Conservation (phyloP, 2,888 invertebrate species). For the Cheilosia urbana region DNA sequence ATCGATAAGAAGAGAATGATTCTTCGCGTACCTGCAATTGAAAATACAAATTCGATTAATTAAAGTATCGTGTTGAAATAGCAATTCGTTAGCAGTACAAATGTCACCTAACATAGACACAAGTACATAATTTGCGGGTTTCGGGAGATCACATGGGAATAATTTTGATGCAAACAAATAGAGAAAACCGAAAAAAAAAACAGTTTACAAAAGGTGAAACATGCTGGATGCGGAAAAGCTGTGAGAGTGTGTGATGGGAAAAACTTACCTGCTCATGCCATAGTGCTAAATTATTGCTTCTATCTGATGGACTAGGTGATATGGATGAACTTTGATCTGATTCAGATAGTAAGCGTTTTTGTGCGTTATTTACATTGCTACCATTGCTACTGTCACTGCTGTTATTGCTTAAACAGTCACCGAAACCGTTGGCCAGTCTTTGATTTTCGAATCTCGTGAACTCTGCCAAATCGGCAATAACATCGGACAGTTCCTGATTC, state of each 20-base stretch:
- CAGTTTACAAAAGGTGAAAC: constrained; percentile 38
- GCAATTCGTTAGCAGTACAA: background rate
- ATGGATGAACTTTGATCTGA: constrained; percentile 78
- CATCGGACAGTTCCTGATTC: constrained; percentile 76
- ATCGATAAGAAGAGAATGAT: constrained; percentile 88
- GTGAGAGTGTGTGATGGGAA: constrained; percentile 24
- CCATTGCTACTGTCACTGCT: constrained; percentile 74
- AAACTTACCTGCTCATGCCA: constrained; percentile 78
- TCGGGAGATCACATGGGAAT: constrained; percentile 21
- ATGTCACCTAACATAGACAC: constrained; percentile 7
- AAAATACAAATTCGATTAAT: background rate
- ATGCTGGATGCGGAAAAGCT: constrained; percentile 45
- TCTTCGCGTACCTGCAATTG: constrained; percentile 86
- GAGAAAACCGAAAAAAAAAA: constrained; percentile 19
- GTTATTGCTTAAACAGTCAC: constrained; percentile 69
- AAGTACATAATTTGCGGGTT: constrained; percentile 19
- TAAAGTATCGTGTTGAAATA: background rate
- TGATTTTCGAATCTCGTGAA: constrained; percentile 76
- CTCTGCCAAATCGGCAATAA: constrained; percentile 77
- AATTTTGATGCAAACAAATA: constrained; percentile 56
- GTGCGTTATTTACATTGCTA: constrained; percentile 76
- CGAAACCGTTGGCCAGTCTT: constrained; percentile 54
- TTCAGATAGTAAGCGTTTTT: constrained; percentile 76
- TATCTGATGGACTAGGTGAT: constrained; percentile 78
- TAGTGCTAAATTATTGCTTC: constrained; percentile 76